Evolutionary conservation across 2,888 invertebrate genomes (phyloP).

Genomic region (Tanytarsus gracilentus): DNA sequence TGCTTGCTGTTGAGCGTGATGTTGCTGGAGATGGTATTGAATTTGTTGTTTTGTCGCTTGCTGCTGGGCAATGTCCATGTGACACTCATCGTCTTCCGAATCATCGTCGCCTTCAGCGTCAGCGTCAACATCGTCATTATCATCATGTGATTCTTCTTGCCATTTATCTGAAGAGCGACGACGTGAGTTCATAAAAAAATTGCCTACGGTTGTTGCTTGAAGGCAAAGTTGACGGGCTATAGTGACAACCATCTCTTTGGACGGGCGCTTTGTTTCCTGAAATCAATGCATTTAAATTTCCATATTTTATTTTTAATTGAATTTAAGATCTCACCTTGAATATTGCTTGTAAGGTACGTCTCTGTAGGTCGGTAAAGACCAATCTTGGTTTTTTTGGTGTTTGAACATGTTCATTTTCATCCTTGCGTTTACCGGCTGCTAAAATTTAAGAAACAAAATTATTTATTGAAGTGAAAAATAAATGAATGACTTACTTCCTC

Average conservation of each 20-base stretch:
- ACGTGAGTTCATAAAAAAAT: slow-evolving; percentile 99
- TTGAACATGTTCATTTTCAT: slow-evolving; percentile 79
- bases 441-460: slow-evolving; percentile 16
- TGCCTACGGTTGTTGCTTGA: slow-evolving; percentile 96
- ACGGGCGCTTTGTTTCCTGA: slow-evolving; percentile 97
- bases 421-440: slow-evolving; percentile 91
- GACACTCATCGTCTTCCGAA: slow-evolving; percentile 13
- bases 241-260: slow-evolving; percentile 99
- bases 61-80: slow-evolving; percentile 21
- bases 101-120: slow-evolving; percentile 30
- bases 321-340: slow-evolving; percentile 69
- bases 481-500: slow-evolving; percentile 83
- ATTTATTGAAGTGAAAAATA: too few relatives aligned
- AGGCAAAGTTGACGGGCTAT: slow-evolving; percentile 94
- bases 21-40: slow-evolving; percentile 26
- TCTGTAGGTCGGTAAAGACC: slow-evolving; percentile 99
- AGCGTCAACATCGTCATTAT: slow-evolving; percentile 29
- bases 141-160: slow-evolving; percentile 62
- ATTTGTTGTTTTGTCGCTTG: slow-evolving; percentile 27
- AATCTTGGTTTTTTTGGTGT: slow-evolving; percentile 99
- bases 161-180: slow-evolving; percentile 96
- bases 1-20: slow-evolving; percentile 21
- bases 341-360: slow-evolving; percentile 99
- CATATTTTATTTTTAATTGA: not conserved
- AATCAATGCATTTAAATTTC: not conserved